Conservation (phyloP, 35 echinoderm and acorn worm genomes). For the Acanthaster planci region DNA sequence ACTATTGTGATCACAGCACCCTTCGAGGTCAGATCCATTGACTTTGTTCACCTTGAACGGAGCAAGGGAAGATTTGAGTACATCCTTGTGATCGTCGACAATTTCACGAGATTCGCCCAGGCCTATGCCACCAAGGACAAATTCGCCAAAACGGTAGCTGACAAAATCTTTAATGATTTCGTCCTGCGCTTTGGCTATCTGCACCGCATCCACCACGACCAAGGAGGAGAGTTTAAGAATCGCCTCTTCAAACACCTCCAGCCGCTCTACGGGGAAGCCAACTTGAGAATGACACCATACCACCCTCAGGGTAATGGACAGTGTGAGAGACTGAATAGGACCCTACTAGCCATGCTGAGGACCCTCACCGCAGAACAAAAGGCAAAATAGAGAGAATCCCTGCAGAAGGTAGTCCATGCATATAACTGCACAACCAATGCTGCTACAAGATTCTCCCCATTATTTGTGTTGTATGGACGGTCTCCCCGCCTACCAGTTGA, state of each 20-base stretch:
- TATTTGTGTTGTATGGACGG: conserved; percentile 25
- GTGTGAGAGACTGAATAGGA: too few relatives aligned
- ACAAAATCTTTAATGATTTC: conserved; percentile 43
- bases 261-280: too few relatives aligned
- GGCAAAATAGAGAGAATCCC: conserved; percentile 16
- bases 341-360: conserved; percentile 33
- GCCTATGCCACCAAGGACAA: conserved; percentile 60
- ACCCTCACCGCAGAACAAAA: conserved; percentile 8
- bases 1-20: conserved; percentile 33
- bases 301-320: conserved; percentile 63
- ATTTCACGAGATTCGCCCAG: conserved; percentile 56
- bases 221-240: too few relatives aligned
- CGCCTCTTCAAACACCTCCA: too few relatives aligned
- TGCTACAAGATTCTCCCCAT: conserved; percentile 52
- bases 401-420: conserved; percentile 31
- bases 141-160: too few relatives aligned
- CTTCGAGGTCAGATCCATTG: conserved; percentile 37
- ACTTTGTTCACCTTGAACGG: conserved; percentile 42
- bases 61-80: conserved; percentile 47
- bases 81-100: conserved; percentile 48
- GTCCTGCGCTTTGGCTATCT: conserved; percentile 42
- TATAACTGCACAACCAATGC: conserved; percentile 46
- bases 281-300: too few relatives aligned
- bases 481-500: conserved; percentile 68
- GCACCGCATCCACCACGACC: conserved; percentile 27